Conservation (phyloP, 2,113 vertebrate genomes). For the Silurus asotus region DNA sequence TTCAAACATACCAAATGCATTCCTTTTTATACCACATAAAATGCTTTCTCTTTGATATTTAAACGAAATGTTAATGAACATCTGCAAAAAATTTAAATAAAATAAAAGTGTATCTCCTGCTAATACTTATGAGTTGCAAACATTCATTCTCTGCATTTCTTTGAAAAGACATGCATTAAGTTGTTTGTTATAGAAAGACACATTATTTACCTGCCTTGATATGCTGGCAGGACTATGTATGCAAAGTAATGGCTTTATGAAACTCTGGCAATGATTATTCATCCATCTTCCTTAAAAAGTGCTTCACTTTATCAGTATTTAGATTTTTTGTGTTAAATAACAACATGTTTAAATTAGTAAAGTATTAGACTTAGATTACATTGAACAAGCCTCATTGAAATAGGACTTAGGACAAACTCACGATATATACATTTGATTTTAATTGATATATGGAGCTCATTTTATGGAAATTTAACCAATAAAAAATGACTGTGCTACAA, state of each 20-base stretch:
- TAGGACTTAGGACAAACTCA: not conserved
- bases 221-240: not conserved
- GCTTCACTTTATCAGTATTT: not conserved
- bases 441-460: not conserved
- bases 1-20: not conserved
- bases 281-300: not conserved
- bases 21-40: not conserved
- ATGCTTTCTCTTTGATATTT: not conserved
- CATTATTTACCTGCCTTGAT: not conserved
- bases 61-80: not conserved
- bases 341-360: not conserved
- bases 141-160: not conserved
- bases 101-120: no score
- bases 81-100: not conserved
- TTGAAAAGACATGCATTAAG: not conserved
- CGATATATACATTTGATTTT: not conserved
- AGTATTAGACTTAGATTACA: not conserved
- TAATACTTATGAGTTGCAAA: not conserved
- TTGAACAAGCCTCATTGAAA: not conserved
- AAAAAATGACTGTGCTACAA: not conserved
- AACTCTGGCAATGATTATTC: not conserved
- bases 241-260: not conserved
- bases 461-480: not conserved
- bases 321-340: not conserved
- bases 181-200: not conserved